These are phyloP conservation scores for Neocrepidodera transversa DNA, from an alignment of 2,888 invertebrate genomes.

Conservation along the genomic window DNA sequence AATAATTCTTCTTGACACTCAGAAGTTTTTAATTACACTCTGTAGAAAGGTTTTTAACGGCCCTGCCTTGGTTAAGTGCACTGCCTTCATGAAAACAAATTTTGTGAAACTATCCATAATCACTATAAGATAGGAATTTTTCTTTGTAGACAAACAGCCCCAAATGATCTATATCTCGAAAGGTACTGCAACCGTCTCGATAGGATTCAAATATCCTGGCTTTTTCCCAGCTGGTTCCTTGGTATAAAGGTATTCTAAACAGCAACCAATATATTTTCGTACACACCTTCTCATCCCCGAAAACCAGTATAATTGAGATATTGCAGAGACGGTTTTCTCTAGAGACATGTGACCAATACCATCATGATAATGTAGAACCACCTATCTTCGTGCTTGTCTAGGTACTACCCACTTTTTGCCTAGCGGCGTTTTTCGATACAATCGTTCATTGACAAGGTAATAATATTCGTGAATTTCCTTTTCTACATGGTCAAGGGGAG, in stretches of 20 bases:
- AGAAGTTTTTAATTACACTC: conserved; percentile 30
- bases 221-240: conserved; percentile 46
- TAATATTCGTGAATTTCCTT: conserved; percentile 23
- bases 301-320: conserved; percentile 42
- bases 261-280: conserved; percentile 52
- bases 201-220: conserved; percentile 53
- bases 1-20: conserved; percentile 34
- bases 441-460: conserved; percentile 17
- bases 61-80: too few relatives aligned
- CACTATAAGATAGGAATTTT: too few relatives aligned
- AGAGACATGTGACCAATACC: conserved; percentile 44
- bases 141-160: conserved; percentile 41
- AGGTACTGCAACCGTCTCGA: conserved; percentile 44
- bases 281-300: conserved; percentile 52
- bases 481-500: conserved; percentile 17
- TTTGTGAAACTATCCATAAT: too few relatives aligned
- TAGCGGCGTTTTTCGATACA: conserved; percentile 14
- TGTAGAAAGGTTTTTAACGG: too few relatives aligned
- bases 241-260: conserved; percentile 53
- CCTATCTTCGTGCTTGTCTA: conserved; percentile 3
- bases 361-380: conserved; percentile 42
- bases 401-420: conserved; percentile 29
- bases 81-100: too few relatives aligned
- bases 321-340: conserved; percentile 33
- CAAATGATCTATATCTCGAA: conserved; percentile 47